phyloP scores from a whole-genome alignment of 2,797 vertebrate species.

The Bovichtus diacanthus region DNA sequence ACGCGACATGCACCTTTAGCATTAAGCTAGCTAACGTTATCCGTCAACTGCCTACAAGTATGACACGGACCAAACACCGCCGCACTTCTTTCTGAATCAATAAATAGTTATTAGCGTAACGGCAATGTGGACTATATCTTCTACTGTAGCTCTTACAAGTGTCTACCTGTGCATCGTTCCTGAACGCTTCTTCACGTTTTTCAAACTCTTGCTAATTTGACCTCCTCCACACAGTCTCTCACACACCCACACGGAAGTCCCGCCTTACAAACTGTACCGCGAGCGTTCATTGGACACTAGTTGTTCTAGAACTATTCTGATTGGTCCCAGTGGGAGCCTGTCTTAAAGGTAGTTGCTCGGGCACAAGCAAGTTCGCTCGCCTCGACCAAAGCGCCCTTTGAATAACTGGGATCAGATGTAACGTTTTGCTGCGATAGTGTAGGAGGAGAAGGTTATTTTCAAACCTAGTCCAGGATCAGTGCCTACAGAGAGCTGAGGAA shows the following conservation, averaged over 20 bases:
- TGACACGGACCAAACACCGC: neutral
- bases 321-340: slow-evolving; percentile 38
- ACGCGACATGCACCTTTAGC: slow-evolving; percentile 52
- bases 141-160: neutral
- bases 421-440: no score
- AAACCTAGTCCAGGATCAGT: slow-evolving; percentile 24
- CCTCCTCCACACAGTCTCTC: slow-evolving; percentile 64
- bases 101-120: no score
- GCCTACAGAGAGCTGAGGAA: neutral
- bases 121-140: fast-evolving
- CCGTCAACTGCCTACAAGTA: neutral
- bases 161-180: neutral
- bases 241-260: slow-evolving; percentile 58
- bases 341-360: neutral
- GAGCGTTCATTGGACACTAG: slow-evolving; percentile 32
- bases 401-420: slow-evolving; percentile 23
- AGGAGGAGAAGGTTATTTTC: no score
- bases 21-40: slow-evolving; percentile 32
- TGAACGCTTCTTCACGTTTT: slow-evolving; percentile 37
- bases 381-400: neutral
- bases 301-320: neutral
- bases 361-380: slow-evolving; percentile 37
- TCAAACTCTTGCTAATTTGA: slow-evolving; percentile 65
- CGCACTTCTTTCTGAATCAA: neutral
- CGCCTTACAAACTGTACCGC: slow-evolving; percentile 17